Evolutionary conservation across 1,140 invertebrate species (phyloP).

Genomic region (Catajapyx aquilonaris): DNA sequence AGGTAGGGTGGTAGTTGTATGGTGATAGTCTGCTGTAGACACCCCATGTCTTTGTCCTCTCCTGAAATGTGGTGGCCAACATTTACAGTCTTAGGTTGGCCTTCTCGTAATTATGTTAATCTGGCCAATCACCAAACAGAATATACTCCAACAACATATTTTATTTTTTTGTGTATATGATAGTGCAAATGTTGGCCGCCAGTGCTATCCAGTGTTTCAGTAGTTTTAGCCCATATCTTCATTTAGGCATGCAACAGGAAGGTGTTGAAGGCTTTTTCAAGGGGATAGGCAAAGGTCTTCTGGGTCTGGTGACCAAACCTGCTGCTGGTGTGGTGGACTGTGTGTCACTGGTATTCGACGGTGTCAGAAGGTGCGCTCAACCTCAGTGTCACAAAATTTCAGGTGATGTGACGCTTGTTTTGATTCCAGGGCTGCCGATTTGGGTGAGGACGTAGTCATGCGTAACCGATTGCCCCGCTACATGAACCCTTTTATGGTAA

Average conservation of each 20-base stretch:
- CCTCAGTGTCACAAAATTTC: slow-evolving; percentile 1
- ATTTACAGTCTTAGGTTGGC: too few species aligned
- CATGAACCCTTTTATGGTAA: slow-evolving; percentile 39
- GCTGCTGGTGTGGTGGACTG: slow-evolving; percentile 33
- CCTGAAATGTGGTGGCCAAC: too few species aligned
- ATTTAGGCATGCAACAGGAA: slow-evolving; percentile 36
- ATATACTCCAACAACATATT: too few species aligned
- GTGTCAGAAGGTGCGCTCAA: slow-evolving; percentile 32
- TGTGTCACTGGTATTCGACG: slow-evolving; percentile 41
- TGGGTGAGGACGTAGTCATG: slow-evolving; percentile 40
- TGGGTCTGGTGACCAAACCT: slow-evolving; percentile 34
- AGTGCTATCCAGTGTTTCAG: too few species aligned
- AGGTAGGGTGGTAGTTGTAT: too few species aligned
- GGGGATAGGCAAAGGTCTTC: slow-evolving; percentile 36
- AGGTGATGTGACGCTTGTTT: slow-evolving; percentile 6
- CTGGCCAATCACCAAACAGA: too few species aligned
- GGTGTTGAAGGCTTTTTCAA: slow-evolving; percentile 45
- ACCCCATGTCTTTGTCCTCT: too few species aligned
- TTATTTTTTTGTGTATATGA: too few species aligned
- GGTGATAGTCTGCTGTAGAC: too few species aligned
- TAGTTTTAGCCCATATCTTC: too few species aligned
- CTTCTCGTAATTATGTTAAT: too few species aligned
- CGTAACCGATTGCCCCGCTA: slow-evolving; percentile 45
- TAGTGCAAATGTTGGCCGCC: too few species aligned
- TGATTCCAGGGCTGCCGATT: slow-evolving; percentile 34